phyloP scores from a whole-genome alignment of 1,140 invertebrate genomes.

The Centruroides vittatus region DNA sequence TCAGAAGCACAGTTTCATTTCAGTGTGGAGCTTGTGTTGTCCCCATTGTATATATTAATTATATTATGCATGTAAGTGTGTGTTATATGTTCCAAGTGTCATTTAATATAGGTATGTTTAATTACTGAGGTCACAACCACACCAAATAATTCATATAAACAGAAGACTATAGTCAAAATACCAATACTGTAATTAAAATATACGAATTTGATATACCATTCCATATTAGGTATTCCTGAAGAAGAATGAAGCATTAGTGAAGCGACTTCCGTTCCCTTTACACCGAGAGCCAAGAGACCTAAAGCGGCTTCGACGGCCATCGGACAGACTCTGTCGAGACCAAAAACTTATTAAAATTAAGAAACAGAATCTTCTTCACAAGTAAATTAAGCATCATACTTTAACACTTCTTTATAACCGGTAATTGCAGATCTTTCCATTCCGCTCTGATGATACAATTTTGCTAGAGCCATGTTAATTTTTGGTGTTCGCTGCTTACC shows the following conservation, averaged over 20 bases:
- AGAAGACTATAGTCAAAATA: too few relatives aligned
- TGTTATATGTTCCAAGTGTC: too few relatives aligned
- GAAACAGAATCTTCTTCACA: too few relatives aligned
- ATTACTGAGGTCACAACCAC: too few relatives aligned
- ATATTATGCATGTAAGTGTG: too few relatives aligned
- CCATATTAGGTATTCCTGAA: constrained; percentile 28
- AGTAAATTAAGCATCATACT: constrained; percentile 22
- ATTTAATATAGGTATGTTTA: too few relatives aligned
- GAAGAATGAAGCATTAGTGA: constrained; percentile 44
- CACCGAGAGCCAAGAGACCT: constrained; percentile 47
- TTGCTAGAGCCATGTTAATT: constrained; percentile 54
- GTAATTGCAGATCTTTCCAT: constrained; percentile 53
- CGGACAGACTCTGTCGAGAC: constrained; percentile 43
- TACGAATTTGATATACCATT: constrained; percentile 29
- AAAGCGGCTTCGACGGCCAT: constrained; percentile 52
- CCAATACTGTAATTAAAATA: background rate
- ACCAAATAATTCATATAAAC: too few relatives aligned
- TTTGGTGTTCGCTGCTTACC: constrained; percentile 50
- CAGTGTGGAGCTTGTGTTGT: too few relatives aligned
- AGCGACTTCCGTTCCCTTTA: constrained; percentile 47
- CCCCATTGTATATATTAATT: too few relatives aligned
- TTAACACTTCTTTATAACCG: constrained; percentile 57
- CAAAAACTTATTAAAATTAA: too few relatives aligned
- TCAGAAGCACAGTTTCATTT: too few relatives aligned
- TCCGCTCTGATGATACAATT: constrained; percentile 51